These are phyloP conservation scores for Rhea americana DNA, from an alignment of 2,113 vertebrate species.

Conservation along the genomic window DNA sequence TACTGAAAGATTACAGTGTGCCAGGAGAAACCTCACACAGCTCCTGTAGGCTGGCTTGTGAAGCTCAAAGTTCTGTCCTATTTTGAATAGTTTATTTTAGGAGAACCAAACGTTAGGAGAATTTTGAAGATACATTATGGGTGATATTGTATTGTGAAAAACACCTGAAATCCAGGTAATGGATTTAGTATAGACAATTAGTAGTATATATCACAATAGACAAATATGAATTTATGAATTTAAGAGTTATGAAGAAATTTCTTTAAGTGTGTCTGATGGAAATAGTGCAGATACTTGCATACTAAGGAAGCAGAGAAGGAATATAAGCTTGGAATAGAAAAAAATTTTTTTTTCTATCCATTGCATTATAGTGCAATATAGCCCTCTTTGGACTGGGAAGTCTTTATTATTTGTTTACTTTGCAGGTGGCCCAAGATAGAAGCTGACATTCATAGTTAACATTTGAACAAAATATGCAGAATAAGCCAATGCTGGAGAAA, in stretches of 20 bases:
- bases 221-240: not conserved
- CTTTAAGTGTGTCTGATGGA: not conserved
- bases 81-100: not conserved
- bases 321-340: not conserved
- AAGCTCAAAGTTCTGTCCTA: not conserved
- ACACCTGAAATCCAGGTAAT: not conserved
- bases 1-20: not conserved
- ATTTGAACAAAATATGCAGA: not conserved
- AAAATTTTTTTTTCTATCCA: not conserved
- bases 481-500: not conserved
- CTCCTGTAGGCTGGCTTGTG: not conserved
- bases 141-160: not conserved
- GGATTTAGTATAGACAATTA: not conserved
- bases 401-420: not conserved
- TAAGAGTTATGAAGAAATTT: not conserved
- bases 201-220: not conserved
- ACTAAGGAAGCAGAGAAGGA: not conserved
- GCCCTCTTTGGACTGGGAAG: not conserved
- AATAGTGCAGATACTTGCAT: not conserved
- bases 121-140: not conserved
- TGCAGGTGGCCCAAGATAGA: not conserved
- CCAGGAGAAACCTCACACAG: rapidly evolving
- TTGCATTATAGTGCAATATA: not conserved
- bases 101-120: not conserved
- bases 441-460: not conserved